Base-by-base conservation (phyloP, 2,113 vertebrate genomes). In the Heloderma charlesbogerti region DNA sequence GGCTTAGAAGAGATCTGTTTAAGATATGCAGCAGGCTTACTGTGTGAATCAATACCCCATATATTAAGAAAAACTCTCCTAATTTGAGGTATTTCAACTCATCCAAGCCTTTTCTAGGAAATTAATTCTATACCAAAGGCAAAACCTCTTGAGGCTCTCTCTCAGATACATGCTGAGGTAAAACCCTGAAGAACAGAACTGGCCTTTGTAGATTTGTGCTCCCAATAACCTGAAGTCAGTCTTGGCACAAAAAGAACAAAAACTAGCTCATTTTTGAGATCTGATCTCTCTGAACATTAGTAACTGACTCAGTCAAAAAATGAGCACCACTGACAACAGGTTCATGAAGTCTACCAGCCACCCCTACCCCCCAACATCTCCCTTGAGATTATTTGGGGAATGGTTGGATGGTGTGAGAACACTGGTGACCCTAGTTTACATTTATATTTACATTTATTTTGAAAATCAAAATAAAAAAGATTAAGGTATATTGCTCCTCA, bases 21-120 rank as follows among this genome's bases (percentile, higher is more conserved):
- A 94, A 86, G 89, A 40, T 37, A 5, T 72, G 7, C 9, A 51
- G 40, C 6, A 63, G 57, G 37, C n/a, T 86, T 54, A 90, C 60
- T 89, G 63, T 63, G 29, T 43, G n/a, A 92, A 54, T 75, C 66
- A 84, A 82, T 84, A n/a, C 81, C 88, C 89, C 60, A 75, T 89
- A n/a, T 57, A 88, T 31, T 84, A 29, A 72, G 27, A 45, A 2
- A 27, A 45, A 13, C 22, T 90, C 75, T 84, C 87, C 29, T 40
- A 90, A 88, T 71, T 20, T 84, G 51, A 31, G 84, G 6, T 40
- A 66, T 78, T 92, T 78, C n/a, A 80, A 75, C 37, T 88, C n/a
- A 71, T 15, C 16, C 43, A 85, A 80, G 67, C 3, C 74, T 74
- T 92, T 86, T 79, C 63, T 88, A 81, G 77, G 31, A 90, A 77